Conservation (phyloP, 2,888 invertebrate genomes). For the Syrphus vitripennis region DNA sequence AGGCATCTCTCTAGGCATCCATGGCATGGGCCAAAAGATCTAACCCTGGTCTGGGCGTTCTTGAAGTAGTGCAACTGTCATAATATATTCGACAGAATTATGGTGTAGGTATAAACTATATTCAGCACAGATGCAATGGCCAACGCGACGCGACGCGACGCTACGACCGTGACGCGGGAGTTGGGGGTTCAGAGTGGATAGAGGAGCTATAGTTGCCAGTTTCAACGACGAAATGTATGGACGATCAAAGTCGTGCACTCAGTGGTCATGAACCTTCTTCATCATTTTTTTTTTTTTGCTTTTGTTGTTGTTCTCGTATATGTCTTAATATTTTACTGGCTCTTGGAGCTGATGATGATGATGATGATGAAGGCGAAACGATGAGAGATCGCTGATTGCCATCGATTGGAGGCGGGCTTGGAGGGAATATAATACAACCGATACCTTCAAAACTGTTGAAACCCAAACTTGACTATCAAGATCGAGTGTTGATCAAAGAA, state of each 20-base stretch:
- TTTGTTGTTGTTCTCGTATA: neutral
- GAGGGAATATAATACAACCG: neutral
- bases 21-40: slow-evolving; percentile 35
- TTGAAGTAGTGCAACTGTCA: slow-evolving; percentile 58
- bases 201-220: neutral
- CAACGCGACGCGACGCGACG: too few relatives aligned
- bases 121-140: neutral
- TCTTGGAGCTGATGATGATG: slow-evolving; percentile 24
- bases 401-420: slow-evolving; percentile 26
- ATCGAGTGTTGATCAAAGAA: slow-evolving; percentile 27
- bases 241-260: slow-evolving; percentile 39
- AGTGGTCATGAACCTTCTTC: slow-evolving; percentile 58
- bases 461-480: slow-evolving; percentile 31
- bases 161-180: too few relatives aligned
- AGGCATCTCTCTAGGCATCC: slow-evolving; percentile 17
- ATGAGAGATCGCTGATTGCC: slow-evolving; percentile 23
- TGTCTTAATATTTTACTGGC: slow-evolving; percentile 35
- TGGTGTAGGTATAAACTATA: slow-evolving; percentile 4
- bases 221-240: slow-evolving; percentile 19
- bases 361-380: slow-evolving; percentile 35
- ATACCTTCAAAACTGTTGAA: slow-evolving; percentile 5
- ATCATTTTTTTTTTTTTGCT: neutral
- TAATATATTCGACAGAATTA: slow-evolving; percentile 55
- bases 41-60: slow-evolving; percentile 38
- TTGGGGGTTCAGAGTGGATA: neutral